Conservation (phyloP, 2,888 invertebrate genomes). For the Marronus borbonicus region DNA sequence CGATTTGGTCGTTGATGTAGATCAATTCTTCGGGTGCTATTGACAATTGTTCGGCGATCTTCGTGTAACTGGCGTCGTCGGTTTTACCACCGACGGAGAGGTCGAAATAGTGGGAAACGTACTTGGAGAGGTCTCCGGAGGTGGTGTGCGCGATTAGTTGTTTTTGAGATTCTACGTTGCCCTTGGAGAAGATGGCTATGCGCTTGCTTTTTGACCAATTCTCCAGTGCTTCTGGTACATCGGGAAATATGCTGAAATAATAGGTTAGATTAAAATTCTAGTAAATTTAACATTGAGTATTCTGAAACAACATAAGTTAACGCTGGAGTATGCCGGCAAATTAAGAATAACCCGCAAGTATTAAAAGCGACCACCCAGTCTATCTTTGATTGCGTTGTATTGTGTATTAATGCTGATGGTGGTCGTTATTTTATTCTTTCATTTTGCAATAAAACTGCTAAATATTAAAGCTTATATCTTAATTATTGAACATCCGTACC, state of each 20-base stretch:
- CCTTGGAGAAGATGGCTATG: slow-evolving; percentile 93
- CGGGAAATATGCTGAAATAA: slow-evolving; percentile 85
- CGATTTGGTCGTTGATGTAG: slow-evolving; percentile 89
- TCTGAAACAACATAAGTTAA: too few relatives aligned
- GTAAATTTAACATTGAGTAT: too few relatives aligned
- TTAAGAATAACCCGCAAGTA: too few relatives aligned
- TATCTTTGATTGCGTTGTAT: too few relatives aligned
- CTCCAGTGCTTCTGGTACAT: slow-evolving; percentile 84
- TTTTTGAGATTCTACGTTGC: slow-evolving; percentile 92
- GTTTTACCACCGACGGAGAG: slow-evolving; percentile 88
- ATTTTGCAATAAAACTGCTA: too few relatives aligned
- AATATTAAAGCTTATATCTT: too few relatives aligned
- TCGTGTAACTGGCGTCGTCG: slow-evolving; percentile 83
- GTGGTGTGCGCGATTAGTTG: slow-evolving; percentile 85
- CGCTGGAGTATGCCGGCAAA: too few relatives aligned
- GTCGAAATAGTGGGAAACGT: slow-evolving; percentile 88
- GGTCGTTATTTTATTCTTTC: too few relatives aligned
- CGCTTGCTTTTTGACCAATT: slow-evolving; percentile 79
- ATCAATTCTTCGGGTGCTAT: slow-evolving; percentile 79
- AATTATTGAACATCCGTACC: too few relatives aligned
- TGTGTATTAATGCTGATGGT: too few relatives aligned
- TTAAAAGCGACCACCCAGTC: too few relatives aligned
- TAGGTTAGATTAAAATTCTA: background rate
- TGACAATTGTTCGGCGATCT: slow-evolving; percentile 81
- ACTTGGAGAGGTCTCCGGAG: slow-evolving; percentile 83